phyloP scores from a whole-genome alignment of 2,113 vertebrate species.

The Hippocampus guttulatus region DNA sequence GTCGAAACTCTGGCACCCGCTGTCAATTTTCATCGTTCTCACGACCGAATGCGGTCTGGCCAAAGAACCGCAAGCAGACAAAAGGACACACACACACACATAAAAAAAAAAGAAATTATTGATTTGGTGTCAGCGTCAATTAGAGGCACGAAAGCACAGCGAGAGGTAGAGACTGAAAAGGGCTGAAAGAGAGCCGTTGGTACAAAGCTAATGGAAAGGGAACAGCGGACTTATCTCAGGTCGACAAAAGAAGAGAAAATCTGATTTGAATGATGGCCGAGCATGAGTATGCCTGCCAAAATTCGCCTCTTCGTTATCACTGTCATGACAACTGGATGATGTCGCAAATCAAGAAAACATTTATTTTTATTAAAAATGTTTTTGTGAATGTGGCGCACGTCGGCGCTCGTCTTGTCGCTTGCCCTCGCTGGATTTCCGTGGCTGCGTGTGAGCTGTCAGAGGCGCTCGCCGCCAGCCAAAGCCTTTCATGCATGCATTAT shows the following conservation, averaged over 20 bases:
- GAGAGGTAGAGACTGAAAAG: constrained; percentile 8
- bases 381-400: too few relatives aligned
- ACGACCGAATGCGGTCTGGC: constrained; percentile 34
- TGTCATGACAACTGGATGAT: background rate
- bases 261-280: background rate
- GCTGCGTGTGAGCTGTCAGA: background rate
- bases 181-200: constrained; percentile 15
- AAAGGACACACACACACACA: constrained; percentile 30
- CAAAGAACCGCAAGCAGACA: constrained; percentile 48
- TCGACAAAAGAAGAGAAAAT: background rate
- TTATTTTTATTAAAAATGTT: too few relatives aligned
- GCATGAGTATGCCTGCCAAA: background rate
- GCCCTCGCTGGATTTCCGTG: background rate
- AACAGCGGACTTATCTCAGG: background rate
- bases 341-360: background rate
- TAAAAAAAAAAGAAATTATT: constrained; percentile 63
- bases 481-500: constrained; percentile 39
- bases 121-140: constrained; percentile 68
- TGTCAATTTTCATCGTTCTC: constrained; percentile 39
- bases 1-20: constrained; percentile 22
- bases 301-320: background rate
- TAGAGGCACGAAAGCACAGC: constrained; percentile 39
- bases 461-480: constrained; percentile 5
- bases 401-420: too few relatives aligned
- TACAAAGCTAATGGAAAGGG: constrained; percentile 9